These are phyloP conservation scores for Morelia viridis DNA, from an alignment of 2,797 vertebrate genomes.

Conservation along the genomic window DNA sequence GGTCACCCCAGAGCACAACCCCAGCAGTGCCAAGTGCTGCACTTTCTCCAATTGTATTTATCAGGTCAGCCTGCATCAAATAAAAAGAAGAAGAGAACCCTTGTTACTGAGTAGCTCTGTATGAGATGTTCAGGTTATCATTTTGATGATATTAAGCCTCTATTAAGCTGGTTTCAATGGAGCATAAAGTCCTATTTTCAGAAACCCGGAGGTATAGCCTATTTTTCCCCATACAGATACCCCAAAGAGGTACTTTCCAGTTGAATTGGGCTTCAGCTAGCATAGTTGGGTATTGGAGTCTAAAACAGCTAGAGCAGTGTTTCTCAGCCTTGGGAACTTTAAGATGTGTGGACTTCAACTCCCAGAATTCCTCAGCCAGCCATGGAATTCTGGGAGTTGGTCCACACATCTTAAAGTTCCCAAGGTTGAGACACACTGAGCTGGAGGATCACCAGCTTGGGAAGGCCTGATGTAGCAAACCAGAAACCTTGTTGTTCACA, in stretches of 20 bases:
- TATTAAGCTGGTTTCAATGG: background rate
- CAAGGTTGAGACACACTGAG: too few species aligned
- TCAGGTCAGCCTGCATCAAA: constrained; percentile 79
- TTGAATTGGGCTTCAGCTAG: background rate
- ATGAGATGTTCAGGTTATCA: background rate
- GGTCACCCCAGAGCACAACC: constrained; percentile 86
- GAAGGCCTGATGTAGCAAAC: background rate
- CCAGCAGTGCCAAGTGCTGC: constrained; percentile 82
- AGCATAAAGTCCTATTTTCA: background rate
- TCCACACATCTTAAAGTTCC: too few species aligned
- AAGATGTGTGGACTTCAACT: too few species aligned
- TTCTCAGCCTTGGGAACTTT: too few species aligned
- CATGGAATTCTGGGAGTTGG: too few species aligned
- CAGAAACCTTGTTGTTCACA: background rate
- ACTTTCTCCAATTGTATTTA: constrained; percentile 87
- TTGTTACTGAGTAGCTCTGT: background rate
- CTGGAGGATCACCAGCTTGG: background rate
- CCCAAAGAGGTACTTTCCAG: background rate
- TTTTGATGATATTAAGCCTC: background rate
- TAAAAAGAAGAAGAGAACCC: background rate
- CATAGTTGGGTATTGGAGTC: background rate
- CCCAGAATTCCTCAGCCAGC: too few species aligned
- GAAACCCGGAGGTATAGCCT: background rate
- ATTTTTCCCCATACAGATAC: background rate
- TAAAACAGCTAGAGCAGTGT: background rate